Conservation (phyloP, 2,113 vertebrate genomes). For the Coregonus clupeaformis region DNA sequence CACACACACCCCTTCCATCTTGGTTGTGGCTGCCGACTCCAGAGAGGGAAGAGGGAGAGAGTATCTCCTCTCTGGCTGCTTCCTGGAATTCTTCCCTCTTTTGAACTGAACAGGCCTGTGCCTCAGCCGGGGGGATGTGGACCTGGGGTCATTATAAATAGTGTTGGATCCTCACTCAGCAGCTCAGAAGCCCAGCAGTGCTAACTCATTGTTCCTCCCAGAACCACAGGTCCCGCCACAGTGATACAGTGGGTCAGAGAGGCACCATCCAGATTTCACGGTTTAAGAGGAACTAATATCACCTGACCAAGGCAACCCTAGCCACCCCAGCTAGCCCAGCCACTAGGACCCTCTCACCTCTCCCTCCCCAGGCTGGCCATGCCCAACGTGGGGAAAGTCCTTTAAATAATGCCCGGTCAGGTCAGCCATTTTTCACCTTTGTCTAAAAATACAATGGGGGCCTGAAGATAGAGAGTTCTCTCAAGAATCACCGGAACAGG, state of each 20-base stretch:
- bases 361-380: neutral
- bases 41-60: slow-evolving; percentile 8
- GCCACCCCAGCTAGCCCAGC: neutral
- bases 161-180: slow-evolving; percentile 22
- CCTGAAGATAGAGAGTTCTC: slow-evolving; percentile 64
- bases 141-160: slow-evolving; percentile 45
- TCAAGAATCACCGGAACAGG: slow-evolving; percentile 77
- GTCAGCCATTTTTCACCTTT: slow-evolving; percentile 69
- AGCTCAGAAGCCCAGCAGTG: neutral
- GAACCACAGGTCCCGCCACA: neutral
- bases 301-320: neutral
- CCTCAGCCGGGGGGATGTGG: neutral
- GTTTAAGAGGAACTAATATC: no score
- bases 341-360: neutral
- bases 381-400: neutral
- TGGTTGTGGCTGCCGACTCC: slow-evolving; percentile 22
- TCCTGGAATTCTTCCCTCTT: slow-evolving; percentile 52
- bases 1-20: slow-evolving; percentile 7
- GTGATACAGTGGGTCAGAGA: neutral
- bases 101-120: slow-evolving; percentile 22
- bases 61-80: slow-evolving; percentile 46
- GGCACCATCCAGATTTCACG: neutral
- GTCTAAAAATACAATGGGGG: slow-evolving; percentile 75
- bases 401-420: slow-evolving; percentile 41
- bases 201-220: slow-evolving; percentile 26